A percentile compares a stretch with the other conserved stretches of the same genome.
These are phyloP conservation scores for Parthenolecanium corni DNA, from an alignment of 2,888 invertebrate species.

Conservation along the genomic window DNA sequence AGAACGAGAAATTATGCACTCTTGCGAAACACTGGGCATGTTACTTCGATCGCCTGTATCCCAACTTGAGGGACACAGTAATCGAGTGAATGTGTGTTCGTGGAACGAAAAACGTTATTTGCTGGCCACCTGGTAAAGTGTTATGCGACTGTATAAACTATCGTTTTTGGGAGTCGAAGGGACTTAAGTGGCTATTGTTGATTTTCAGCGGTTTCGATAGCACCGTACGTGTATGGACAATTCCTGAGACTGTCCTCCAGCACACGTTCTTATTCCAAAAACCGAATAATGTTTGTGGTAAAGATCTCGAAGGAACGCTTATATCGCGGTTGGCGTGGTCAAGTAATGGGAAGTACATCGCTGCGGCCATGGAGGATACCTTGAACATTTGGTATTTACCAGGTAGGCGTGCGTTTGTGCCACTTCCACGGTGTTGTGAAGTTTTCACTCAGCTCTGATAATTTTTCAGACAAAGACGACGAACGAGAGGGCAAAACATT, in stretches of 20 bases:
- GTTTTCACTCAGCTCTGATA: too few relatives aligned
- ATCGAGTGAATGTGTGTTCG: conserved; percentile 41
- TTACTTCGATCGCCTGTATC: conserved; percentile 39
- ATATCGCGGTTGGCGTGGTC: conserved; percentile 45
- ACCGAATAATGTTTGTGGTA: conserved; percentile 42
- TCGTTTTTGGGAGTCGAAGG: too few relatives aligned
- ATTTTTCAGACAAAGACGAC: neutral
- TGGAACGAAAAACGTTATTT: conserved; percentile 42
- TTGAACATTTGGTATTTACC: conserved; percentile 48
- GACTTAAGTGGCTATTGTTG: neutral
- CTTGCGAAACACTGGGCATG: conserved; percentile 44
- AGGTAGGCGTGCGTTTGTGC: conserved; percentile 35
- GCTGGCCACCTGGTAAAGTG: conserved; percentile 44
- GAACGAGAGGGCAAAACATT: conserved; percentile 9
- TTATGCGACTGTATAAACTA: too few relatives aligned
- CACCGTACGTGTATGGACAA: conserved; percentile 49
- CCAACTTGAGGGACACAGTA: conserved; percentile 47
- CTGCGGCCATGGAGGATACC: conserved; percentile 47
- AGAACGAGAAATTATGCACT: conserved; percentile 38
- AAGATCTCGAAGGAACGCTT: conserved; percentile 43
- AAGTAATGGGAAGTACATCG: conserved; percentile 44
- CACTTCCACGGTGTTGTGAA: conserved; percentile 14
- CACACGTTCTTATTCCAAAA: conserved; percentile 47
- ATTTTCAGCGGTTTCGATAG: conserved; percentile 47
- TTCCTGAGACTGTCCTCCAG: conserved; percentile 40